Evolutionary conservation across 2,888 invertebrate species (phyloP).

Genomic region (Erebia ligea): DNA sequence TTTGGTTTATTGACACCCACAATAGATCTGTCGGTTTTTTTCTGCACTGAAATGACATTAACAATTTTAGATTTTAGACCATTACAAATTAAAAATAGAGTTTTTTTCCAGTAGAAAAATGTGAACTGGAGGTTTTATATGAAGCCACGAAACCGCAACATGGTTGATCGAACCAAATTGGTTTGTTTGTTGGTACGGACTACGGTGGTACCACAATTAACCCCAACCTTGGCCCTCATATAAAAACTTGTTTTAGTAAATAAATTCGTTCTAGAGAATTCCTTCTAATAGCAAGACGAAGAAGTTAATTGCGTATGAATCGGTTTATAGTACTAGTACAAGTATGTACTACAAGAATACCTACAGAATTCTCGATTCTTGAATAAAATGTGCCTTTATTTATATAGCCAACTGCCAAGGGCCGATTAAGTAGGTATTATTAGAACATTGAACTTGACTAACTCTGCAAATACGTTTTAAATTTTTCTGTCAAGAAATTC

Average conservation of each 20-base stretch:
- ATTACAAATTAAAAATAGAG: no score
- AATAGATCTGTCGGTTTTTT: no score
- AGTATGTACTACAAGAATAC: no score
- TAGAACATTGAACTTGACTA: no score
- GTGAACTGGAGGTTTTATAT: not conserved
- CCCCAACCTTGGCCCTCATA: not conserved
- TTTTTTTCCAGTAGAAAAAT: not conserved
- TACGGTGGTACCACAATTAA: not conserved
- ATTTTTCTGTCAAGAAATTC: no score
- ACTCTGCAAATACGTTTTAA: no score
- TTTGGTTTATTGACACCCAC: not conserved
- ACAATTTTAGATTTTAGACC: no score
- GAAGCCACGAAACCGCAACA: not conserved
- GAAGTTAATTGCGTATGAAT: not conserved
- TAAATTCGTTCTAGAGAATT: conserved; percentile 7
- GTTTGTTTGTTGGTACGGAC: not conserved
- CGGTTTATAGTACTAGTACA: no score
- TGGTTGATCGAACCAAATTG: not conserved
- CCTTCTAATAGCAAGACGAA: not conserved
- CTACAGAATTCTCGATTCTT: no score
- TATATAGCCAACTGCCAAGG: no score
- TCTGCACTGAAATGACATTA: not conserved
- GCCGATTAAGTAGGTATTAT: no score
- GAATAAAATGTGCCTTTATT: no score
- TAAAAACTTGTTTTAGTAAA: conserved; percentile 10